Conservation (phyloP, 1,140 invertebrate genomes). For the Capitella teleta region DNA sequence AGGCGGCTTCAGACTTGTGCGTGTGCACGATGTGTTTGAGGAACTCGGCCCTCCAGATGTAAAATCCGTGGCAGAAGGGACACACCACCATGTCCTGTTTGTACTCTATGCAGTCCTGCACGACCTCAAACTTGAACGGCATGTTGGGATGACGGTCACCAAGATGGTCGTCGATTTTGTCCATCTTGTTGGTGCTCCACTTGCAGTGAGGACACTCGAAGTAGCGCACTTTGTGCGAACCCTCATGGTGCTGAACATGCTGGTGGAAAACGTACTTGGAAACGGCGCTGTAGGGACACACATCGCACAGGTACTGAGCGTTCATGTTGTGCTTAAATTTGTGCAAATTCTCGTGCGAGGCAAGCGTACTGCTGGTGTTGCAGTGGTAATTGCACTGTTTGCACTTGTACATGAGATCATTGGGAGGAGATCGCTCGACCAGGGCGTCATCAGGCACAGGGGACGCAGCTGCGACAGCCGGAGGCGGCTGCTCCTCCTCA, state of each 20-base stretch:
- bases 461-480: too few species aligned
- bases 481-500: too few species aligned
- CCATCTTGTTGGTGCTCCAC: constrained; percentile 2
- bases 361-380: too few species aligned
- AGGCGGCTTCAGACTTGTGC: too few species aligned
- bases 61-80: constrained; percentile 4
- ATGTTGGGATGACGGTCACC: background rate
- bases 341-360: too few species aligned
- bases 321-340: background rate
- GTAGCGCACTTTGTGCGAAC: background rate
- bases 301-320: background rate
- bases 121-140: constrained; percentile 7
- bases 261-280: constrained; percentile 2
- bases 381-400: too few species aligned
- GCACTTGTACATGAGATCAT: too few species aligned
- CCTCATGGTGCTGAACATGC: constrained; percentile 1
- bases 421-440: too few species aligned
- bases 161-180: constrained; percentile 4
- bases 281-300: background rate
- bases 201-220: constrained; percentile 4
- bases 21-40: background rate
- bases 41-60: constrained; percentile 4
- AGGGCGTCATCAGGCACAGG: too few species aligned
- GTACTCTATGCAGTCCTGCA: constrained; percentile 5
- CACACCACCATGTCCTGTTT: constrained; percentile 3